Conservation (phyloP, 2,113 vertebrate genomes). For the Eublepharis macularius region DNA sequence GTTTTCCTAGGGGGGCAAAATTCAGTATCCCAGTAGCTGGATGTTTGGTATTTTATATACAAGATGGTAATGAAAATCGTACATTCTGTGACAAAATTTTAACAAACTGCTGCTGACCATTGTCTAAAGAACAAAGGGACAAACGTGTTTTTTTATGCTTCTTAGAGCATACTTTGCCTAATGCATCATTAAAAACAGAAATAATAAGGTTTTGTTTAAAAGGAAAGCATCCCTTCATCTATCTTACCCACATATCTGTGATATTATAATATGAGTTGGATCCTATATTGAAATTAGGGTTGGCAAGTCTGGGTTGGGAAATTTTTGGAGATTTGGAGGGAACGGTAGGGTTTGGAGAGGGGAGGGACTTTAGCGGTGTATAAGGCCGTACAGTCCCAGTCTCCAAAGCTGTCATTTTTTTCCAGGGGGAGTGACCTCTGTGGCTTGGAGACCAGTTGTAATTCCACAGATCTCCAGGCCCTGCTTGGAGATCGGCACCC, state of each 20-base stretch:
- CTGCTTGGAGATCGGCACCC: too few relatives aligned
- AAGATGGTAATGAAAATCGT: constrained; percentile 29
- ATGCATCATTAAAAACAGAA: constrained; percentile 42
- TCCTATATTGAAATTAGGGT: constrained; percentile 1
- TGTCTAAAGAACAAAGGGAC: not conserved
- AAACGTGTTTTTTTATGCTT: constrained; percentile 27
- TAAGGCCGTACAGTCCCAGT: too few relatives aligned
- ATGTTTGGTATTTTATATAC: constrained; percentile 14
- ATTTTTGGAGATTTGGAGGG: too few relatives aligned
- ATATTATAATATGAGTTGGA: not conserved
- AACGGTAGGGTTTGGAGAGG: too few relatives aligned
- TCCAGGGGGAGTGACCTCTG: too few relatives aligned
- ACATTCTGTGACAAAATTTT: constrained; percentile 10
- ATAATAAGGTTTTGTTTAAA: not conserved
- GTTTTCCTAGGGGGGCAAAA: constrained; percentile 32
- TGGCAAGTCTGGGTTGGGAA: too few relatives aligned
- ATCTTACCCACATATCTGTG: not conserved
- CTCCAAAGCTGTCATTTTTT: too few relatives aligned
- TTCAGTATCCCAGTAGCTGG: constrained; percentile 23
- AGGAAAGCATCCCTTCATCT: constrained; percentile 16
- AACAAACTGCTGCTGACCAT: constrained; percentile 18
- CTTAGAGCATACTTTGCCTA: not conserved
- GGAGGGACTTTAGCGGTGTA: too few relatives aligned
- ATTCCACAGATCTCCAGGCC: too few relatives aligned
- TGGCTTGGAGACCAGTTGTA: too few relatives aligned